Conservation (phyloP, 1,140 invertebrate species). For the Agrypnia vestita region DNA sequence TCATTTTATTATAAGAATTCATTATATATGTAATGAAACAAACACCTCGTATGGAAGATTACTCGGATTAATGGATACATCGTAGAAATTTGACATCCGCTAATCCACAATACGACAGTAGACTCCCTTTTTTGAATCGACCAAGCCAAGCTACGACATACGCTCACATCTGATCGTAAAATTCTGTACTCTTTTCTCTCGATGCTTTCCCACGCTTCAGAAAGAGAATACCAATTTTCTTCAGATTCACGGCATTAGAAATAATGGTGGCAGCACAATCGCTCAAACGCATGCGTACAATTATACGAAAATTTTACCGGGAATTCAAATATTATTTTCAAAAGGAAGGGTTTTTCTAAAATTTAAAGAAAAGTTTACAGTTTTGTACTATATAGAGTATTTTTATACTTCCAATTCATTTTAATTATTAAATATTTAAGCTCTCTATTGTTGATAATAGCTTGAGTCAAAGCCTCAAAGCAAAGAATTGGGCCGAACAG, state of each 20-base stretch:
- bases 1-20: conserved; percentile 39
- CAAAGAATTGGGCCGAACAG: no score
- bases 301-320: background rate
- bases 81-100: conserved; percentile 49
- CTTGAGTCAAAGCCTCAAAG: no score
- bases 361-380: no score
- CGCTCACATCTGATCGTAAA: conserved; percentile 45
- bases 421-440: no score
- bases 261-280: conserved; percentile 45
- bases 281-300: conserved; percentile 39
- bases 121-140: conserved; percentile 37
- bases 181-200: conserved; percentile 21
- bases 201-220: background rate
- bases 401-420: no score
- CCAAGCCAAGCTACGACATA: conserved; percentile 39
- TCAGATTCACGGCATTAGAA: conserved; percentile 34
- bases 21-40: conserved; percentile 34
- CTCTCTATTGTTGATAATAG: no score
- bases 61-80: conserved; percentile 52
- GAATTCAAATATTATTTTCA: conserved; percentile 28
- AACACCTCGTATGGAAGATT: conserved; percentile 51
- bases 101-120: conserved; percentile 48
- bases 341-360: background rate
- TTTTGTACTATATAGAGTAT: no score
- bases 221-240: conserved; percentile 40